Conservation (phyloP, 2,113 vertebrate species). For the Anoplopoma fimbria region DNA sequence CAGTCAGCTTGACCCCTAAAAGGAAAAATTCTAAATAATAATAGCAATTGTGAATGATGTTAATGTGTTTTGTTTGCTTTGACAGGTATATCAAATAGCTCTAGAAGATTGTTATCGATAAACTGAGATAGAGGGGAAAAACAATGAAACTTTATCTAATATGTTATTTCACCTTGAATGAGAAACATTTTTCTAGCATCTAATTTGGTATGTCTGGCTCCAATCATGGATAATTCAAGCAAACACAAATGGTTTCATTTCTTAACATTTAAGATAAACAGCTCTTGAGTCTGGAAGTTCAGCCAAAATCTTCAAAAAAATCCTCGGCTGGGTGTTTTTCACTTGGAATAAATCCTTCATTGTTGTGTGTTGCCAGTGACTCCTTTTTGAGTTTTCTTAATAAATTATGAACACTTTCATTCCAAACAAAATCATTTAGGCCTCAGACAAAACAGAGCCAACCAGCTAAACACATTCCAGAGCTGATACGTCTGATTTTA, state of each 20-base stretch:
- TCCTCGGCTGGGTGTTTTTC: slow-evolving; percentile 12
- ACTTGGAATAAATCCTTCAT: slow-evolving; percentile 17
- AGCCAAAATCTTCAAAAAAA: slow-evolving; percentile 56
- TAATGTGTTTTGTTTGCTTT: slow-evolving; percentile 44
- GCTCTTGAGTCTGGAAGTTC: slow-evolving; percentile 58
- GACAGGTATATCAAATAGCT: slow-evolving; percentile 34
- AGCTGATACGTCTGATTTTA: slow-evolving; percentile 24
- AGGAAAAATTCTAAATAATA: slow-evolving; percentile 19
- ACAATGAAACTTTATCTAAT: slow-evolving; percentile 56
- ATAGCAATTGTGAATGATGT: slow-evolving; percentile 4
- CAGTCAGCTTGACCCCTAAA: not conserved
- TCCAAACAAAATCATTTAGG: slow-evolving; percentile 57
- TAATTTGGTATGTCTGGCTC: slow-evolving; percentile 73
- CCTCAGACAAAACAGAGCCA: slow-evolving; percentile 37
- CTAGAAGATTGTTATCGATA: slow-evolving; percentile 31
- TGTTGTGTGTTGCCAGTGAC: slow-evolving; percentile 45
- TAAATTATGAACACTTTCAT: slow-evolving; percentile 48
- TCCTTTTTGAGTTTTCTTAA: slow-evolving; percentile 58
- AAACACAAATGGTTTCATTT: slow-evolving; percentile 74
- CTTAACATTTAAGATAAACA: slow-evolving; percentile 71
- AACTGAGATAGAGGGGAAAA: slow-evolving; percentile 38
- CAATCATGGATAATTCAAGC: slow-evolving; percentile 74
- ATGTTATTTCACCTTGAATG: slow-evolving; percentile 59
- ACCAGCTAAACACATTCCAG: slow-evolving; percentile 30
- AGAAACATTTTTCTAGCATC: slow-evolving; percentile 65